These are phyloP conservation scores for Sarcophilus harrisii DNA, from an alignment of 2,797 vertebrate genomes.

Conservation along the genomic window DNA sequence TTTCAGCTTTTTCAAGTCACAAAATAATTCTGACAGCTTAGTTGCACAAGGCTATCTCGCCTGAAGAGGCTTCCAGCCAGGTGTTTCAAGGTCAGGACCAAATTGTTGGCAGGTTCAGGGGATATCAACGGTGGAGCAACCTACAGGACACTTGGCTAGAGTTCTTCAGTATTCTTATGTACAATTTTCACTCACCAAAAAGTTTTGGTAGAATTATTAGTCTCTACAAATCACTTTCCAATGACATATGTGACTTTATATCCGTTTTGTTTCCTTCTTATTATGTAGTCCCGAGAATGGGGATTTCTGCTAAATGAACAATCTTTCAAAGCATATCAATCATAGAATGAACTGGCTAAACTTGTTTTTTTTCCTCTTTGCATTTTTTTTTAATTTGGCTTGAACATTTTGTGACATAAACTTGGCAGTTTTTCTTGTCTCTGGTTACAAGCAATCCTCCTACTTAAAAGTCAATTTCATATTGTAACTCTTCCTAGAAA, in stretches of 20 bases:
- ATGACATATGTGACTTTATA: conserved; percentile 44
- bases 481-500: conserved; percentile 56
- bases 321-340: conserved; percentile 63
- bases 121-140: background rate
- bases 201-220: conserved; percentile 61
- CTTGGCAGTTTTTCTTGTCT: conserved; percentile 70
- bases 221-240: conserved; percentile 62
- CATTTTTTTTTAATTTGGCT: background rate
- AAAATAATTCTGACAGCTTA: conserved; percentile 26
- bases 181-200: conserved; percentile 57
- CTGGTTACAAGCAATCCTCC: conserved; percentile 62
- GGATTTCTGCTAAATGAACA: conserved; percentile 52
- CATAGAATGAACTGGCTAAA: conserved; percentile 31
- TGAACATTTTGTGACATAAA: conserved; percentile 54
- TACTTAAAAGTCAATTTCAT: conserved; percentile 57
- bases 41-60: conserved; percentile 28
- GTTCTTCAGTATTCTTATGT: conserved; percentile 21
- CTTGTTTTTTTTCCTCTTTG: too few species aligned
- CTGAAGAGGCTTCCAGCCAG: conserved; percentile 32
- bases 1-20: conserved; percentile 19
- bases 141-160: conserved; percentile 31
- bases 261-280: conserved; percentile 55
- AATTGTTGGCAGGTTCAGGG: conserved; percentile 28
- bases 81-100: conserved; percentile 50
- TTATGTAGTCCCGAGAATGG: conserved; percentile 20